phyloP scores from a whole-genome alignment of 2,888 invertebrate species.

The Thecocarcelia acutangulata region DNA sequence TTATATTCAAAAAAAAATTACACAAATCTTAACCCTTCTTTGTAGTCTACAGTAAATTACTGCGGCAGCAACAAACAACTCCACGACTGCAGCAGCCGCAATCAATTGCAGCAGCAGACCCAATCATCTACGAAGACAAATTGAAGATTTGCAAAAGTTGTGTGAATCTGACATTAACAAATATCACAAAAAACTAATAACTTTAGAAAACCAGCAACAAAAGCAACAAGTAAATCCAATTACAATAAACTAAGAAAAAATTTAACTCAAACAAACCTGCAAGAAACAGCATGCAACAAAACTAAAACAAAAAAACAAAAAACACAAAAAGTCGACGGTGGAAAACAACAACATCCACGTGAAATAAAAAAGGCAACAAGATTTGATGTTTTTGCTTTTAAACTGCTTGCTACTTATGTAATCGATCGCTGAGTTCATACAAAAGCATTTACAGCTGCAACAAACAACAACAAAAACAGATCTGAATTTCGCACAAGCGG shows the following conservation, averaged over 20 bases:
- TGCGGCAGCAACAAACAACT: background rate
- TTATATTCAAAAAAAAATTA: constrained; percentile 16
- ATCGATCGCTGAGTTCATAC: constrained; percentile 60
- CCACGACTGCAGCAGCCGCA: constrained; percentile 4
- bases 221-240: constrained; percentile 54
- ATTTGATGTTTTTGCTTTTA: constrained; percentile 41
- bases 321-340: background rate
- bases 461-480: constrained; percentile 16
- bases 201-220: constrained; percentile 55
- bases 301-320: no score
- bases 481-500: constrained; percentile 41
- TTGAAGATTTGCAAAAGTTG: constrained; percentile 64
- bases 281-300: constrained; percentile 46
- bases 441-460: constrained; percentile 19
- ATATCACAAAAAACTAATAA: constrained; percentile 60
- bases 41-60: background rate
- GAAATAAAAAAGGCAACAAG: constrained; percentile 36
- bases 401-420: constrained; percentile 58
- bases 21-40: background rate
- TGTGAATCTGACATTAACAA: constrained; percentile 69
- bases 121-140: constrained; percentile 54
- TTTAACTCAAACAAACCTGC: constrained; percentile 24
- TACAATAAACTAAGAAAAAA: constrained; percentile 48
- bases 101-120: constrained; percentile 33
- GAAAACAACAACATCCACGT: constrained; percentile 41